Conservation (phyloP, 37 sponge, comb jelly and placozoan species). For the Geodia barretti region DNA sequence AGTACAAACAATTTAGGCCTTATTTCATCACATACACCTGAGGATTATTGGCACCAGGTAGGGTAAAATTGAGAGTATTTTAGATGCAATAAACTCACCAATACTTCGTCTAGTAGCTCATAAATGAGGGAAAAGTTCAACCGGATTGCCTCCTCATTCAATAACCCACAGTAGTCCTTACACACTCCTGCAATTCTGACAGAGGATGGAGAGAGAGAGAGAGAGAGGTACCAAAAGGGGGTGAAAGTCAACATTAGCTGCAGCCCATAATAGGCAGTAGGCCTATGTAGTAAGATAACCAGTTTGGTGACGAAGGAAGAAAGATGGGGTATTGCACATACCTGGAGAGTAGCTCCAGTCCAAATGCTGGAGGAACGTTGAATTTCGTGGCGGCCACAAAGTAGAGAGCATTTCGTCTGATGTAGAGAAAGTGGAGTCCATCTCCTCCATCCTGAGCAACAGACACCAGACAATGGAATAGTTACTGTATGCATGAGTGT, state of each 20-base stretch:
- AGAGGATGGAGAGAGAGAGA: neutral
- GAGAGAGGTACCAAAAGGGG: neutral
- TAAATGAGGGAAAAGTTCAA: conserved; percentile 91
- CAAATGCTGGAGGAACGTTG: conserved; percentile 81
- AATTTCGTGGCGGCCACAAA: conserved; percentile 93
- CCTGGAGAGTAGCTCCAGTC: conserved; percentile 86
- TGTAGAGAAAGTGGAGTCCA: conserved; percentile 80
- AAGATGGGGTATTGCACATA: conserved; percentile 2
- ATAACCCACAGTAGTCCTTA: conserved; percentile 95
- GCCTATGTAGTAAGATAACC: too few relatives aligned
- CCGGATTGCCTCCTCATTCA: conserved; percentile 91
- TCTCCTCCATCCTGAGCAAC: conserved; percentile 52
- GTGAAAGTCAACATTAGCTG: too few relatives aligned
- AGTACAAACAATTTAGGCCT: too few relatives aligned
- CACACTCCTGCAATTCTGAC: conserved; percentile 79
- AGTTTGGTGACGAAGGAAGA: neutral
- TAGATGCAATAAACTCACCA: conserved; percentile 46
- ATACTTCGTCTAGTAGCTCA: conserved; percentile 92
- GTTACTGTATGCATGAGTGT: neutral
- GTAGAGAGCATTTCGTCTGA: conserved; percentile 84
- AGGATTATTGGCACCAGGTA: too few relatives aligned
- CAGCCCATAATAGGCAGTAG: too few relatives aligned
- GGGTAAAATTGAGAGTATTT: neutral
- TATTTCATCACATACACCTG: too few relatives aligned
- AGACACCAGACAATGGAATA: neutral